These are phyloP conservation scores for Lytechinus variegatus DNA, from an alignment of 35 echinoderm and acorn worm species.

Conservation along the genomic window DNA sequence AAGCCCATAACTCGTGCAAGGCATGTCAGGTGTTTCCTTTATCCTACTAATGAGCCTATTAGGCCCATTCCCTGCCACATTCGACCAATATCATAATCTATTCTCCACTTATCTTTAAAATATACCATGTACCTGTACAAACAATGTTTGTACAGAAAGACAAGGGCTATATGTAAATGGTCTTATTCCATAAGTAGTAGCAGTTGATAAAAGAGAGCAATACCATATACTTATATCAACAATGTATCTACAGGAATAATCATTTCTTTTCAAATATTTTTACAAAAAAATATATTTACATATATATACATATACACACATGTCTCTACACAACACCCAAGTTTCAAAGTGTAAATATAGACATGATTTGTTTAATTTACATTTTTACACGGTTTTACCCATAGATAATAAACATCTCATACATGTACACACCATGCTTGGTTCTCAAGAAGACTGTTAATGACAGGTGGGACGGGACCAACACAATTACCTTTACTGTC, in stretches of 20 bases:
- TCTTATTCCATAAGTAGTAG: neutral
- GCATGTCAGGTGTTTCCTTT: no score
- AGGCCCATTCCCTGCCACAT: neutral
- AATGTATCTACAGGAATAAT: slow-evolving; percentile 43
- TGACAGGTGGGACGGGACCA: slow-evolving; percentile 16
- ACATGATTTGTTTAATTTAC: slow-evolving; percentile 36
- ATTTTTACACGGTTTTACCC: slow-evolving; percentile 39
- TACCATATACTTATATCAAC: neutral
- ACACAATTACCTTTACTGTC: neutral
- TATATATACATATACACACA: slow-evolving; percentile 1
- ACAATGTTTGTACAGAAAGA: slow-evolving; percentile 41
- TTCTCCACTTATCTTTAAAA: neutral
- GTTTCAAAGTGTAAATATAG: slow-evolving; percentile 42
- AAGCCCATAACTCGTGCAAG: no score
- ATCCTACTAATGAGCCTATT: no score
- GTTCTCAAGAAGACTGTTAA: neutral
- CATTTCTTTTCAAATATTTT: neutral
- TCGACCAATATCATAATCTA: neutral
- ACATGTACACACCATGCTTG: neutral
- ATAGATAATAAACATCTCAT: neutral
- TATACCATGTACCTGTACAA: slow-evolving; percentile 23
- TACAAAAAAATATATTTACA: slow-evolving; percentile 46
- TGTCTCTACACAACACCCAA: slow-evolving; percentile 14
- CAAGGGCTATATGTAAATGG: slow-evolving; percentile 12
- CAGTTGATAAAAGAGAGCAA: neutral